These are phyloP conservation scores for Toxotes lorentzi DNA, from an alignment of 2,797 vertebrate genomes.

Conservation along the genomic window DNA sequence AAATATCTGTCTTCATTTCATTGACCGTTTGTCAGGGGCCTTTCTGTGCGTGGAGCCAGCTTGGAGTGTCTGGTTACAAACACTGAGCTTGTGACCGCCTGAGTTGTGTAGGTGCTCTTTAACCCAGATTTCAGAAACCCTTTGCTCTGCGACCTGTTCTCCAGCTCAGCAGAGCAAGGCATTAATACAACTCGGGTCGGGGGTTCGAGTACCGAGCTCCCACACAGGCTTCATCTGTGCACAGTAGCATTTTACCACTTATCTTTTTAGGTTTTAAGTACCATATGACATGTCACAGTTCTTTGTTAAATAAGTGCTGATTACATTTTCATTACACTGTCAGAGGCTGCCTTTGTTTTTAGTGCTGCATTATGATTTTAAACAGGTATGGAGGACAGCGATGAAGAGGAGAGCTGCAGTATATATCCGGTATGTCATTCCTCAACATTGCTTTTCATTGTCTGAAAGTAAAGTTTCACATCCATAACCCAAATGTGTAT, in stretches of 20 bases:
- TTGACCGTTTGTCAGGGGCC: too few species aligned
- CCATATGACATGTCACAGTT: not conserved
- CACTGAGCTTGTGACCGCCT: constrained; percentile 39
- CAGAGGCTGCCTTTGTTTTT: not conserved
- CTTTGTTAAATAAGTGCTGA: not conserved
- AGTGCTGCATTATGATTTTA: not conserved
- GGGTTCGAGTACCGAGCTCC: not conserved
- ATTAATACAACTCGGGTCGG: not conserved
- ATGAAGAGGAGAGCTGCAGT: constrained; percentile 80
- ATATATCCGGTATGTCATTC: constrained; percentile 75
- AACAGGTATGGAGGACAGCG: constrained; percentile 78
- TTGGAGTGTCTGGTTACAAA: constrained; percentile 66
- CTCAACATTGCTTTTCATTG: not conserved
- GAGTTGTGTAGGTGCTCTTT: constrained; percentile 52
- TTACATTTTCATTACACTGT: not conserved
- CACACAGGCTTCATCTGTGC: not conserved
- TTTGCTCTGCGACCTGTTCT: not conserved
- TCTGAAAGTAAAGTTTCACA: not conserved
- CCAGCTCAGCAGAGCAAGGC: not conserved
- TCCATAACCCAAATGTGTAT: not conserved
- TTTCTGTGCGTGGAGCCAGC: not conserved
- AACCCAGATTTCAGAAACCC: constrained; percentile 53
- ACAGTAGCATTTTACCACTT: not conserved
- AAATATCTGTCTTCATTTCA: not conserved
- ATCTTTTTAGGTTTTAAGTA: not conserved